phyloP scores from a whole-genome alignment of 2,113 vertebrate species.

The Daphoenositta chrysoptera region DNA sequence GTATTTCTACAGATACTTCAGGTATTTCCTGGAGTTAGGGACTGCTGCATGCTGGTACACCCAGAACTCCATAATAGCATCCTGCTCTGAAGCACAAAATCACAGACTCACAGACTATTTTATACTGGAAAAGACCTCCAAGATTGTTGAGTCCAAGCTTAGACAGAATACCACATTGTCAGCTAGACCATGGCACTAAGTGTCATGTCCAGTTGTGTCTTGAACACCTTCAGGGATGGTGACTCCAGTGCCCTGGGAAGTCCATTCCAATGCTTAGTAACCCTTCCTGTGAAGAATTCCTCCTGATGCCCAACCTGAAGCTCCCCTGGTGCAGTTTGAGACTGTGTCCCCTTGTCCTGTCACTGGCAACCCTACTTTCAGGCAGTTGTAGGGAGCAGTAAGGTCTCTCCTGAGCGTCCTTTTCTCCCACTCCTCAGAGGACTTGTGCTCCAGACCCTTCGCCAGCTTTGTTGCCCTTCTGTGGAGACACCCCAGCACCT shows the following conservation, averaged over 20 bases:
- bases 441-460: background rate
- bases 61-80: background rate
- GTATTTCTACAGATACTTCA: background rate
- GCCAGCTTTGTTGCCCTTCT: background rate
- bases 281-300: background rate
- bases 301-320: background rate
- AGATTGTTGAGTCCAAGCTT: background rate
- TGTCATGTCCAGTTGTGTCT: background rate
- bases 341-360: too few species aligned
- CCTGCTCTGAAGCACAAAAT: background rate
- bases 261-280: background rate
- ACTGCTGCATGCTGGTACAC: background rate
- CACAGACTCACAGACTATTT: background rate
- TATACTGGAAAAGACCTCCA: background rate
- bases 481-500: background rate
- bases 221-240: background rate
- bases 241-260: background rate
- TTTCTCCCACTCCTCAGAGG: background rate
- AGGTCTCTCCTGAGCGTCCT: background rate
- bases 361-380: background rate
- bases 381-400: background rate
- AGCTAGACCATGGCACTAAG: background rate
- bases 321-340: background rate
- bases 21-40: background rate
- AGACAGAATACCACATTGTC: background rate